Evolutionary conservation across 2,888 invertebrate species (phyloP).

Genomic region (Mythimna pallens): DNA sequence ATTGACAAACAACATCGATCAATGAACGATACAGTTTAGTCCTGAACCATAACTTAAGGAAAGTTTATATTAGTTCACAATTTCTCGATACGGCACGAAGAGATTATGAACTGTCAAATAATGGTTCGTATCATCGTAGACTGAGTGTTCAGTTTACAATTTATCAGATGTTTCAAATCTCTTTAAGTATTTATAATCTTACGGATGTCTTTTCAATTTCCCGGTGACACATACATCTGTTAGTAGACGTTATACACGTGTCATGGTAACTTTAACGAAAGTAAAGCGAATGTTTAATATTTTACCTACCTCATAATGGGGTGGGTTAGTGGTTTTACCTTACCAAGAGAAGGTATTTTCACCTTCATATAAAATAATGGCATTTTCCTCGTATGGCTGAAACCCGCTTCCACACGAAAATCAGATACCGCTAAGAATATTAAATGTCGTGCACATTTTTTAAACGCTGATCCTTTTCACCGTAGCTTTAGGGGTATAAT

Average conservation of each 20-base stretch:
- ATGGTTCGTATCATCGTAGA: no score
- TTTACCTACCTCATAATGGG: conserved; percentile 26
- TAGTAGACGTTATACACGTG: background rate
- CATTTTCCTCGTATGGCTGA: conserved; percentile 22
- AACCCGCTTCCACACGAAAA: background rate
- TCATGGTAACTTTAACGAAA: background rate
- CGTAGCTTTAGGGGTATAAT: background rate
- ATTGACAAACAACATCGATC: background rate
- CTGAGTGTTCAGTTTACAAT: no score
- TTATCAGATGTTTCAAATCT: no score
- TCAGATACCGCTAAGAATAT: conserved; percentile 15
- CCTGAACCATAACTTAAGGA: no score
- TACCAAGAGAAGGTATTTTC: conserved; percentile 7
- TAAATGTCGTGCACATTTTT: background rate
- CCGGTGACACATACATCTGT: no score
- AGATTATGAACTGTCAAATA: no score
- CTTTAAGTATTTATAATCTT: no score
- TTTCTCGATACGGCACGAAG: no score
- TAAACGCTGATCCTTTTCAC: background rate
- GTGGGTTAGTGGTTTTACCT: conserved; percentile 27
- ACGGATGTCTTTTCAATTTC: no score
- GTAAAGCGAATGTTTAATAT: conserved; percentile 29
- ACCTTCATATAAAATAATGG: conserved; percentile 18
- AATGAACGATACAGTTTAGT: no score
- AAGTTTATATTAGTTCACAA: no score